Evolutionary conservation across 2,113 vertebrate genomes (phyloP).

Genomic region (Xiphias gladius): DNA sequence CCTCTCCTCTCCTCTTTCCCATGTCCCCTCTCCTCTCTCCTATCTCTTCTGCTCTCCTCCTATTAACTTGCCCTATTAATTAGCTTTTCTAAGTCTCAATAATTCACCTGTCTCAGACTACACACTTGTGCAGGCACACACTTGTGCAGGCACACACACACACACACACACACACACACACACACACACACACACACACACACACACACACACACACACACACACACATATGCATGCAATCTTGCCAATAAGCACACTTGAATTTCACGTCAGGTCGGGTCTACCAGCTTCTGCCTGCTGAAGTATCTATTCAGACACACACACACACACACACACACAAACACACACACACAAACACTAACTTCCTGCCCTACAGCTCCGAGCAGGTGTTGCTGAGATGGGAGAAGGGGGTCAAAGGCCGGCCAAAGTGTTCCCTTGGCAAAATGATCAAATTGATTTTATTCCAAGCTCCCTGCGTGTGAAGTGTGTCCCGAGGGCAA

Average conservation of each 20-base stretch:
- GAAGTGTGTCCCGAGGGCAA: slow-evolving; percentile 35
- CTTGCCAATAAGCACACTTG: slow-evolving; percentile 41
- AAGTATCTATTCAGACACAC: slow-evolving; percentile 35
- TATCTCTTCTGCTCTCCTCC: neutral
- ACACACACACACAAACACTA: slow-evolving; percentile 16
- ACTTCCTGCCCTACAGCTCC: slow-evolving; percentile 41
- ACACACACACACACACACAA: slow-evolving; percentile 14
- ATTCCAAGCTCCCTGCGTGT: slow-evolving; percentile 15
- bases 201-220: neutral
- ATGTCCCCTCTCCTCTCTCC: neutral
- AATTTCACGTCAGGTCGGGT: slow-evolving; percentile 56
- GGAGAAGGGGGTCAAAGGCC: slow-evolving; percentile 64
- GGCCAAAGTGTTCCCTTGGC: slow-evolving; percentile 51
- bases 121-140: slow-evolving; percentile 12
- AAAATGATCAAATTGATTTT: slow-evolving; percentile 67
- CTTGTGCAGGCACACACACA: slow-evolving; percentile 7
- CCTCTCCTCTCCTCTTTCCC: neutral
- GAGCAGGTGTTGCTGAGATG: slow-evolving; percentile 40
- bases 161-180: no score
- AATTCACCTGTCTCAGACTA: slow-evolving; percentile 37
- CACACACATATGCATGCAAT: neutral
- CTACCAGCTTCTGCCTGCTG: slow-evolving; percentile 4
- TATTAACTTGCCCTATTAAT: slow-evolving; percentile 27
- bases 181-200: no score
- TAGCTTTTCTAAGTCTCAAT: slow-evolving; percentile 42